Conservation (phyloP, 1,140 invertebrate genomes). For the Parasteatoda tepidariorum region DNA sequence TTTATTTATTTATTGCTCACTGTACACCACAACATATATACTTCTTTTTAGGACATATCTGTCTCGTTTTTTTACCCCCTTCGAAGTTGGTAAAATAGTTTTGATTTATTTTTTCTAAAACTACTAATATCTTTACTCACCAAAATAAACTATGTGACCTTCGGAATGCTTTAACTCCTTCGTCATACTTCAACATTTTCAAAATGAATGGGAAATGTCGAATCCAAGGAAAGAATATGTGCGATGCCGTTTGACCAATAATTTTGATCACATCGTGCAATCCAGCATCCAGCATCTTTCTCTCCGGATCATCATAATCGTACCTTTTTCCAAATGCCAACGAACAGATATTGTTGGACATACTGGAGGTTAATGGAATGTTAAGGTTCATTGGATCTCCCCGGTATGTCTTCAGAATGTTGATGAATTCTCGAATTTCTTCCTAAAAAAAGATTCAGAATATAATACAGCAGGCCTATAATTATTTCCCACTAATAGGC, state of each 20-base stretch:
- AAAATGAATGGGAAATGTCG: neutral
- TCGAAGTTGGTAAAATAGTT: no score
- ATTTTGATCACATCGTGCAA: neutral
- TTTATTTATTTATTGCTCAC: no score
- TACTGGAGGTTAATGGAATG: slow-evolving; percentile 46
- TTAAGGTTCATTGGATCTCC: slow-evolving; percentile 49
- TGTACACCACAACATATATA: no score
- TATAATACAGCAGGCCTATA: no score
- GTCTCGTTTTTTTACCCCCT: no score
- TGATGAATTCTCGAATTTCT: slow-evolving; percentile 47
- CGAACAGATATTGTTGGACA: slow-evolving; percentile 62
- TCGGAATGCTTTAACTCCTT: neutral
- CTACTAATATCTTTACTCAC: neutral
- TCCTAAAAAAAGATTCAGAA: slow-evolving; percentile 2
- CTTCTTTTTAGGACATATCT: no score
- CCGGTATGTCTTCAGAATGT: neutral
- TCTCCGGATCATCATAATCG: slow-evolving; percentile 56
- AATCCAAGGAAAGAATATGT: slow-evolving; percentile 52
- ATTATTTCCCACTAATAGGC: no score
- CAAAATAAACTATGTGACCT: neutral
- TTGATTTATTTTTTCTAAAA: no score
- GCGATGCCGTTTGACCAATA: neutral
- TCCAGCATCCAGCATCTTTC: slow-evolving; percentile 33
- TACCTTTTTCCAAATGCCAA: slow-evolving; percentile 61
- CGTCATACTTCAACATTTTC: neutral